These are phyloP conservation scores for Icerya purchasi DNA, from an alignment of 2,888 invertebrate genomes.

Conservation along the genomic window DNA sequence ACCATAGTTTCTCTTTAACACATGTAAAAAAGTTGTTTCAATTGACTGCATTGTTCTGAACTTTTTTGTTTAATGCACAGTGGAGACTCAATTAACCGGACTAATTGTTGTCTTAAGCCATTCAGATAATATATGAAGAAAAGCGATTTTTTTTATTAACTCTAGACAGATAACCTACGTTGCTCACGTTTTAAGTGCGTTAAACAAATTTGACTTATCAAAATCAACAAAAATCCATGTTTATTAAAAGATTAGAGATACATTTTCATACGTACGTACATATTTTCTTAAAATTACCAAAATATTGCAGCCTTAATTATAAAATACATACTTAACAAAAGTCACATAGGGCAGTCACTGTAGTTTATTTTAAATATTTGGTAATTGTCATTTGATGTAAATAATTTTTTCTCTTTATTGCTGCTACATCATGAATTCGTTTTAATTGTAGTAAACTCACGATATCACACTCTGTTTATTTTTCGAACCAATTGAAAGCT, in stretches of 20 bases:
- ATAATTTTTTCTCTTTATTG: neutral
- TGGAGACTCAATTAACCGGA: neutral
- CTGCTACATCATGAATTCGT: neutral
- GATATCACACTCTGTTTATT: neutral
- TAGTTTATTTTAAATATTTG: neutral
- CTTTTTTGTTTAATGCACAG: too few relatives aligned
- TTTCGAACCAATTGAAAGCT: neutral
- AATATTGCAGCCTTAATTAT: neutral
- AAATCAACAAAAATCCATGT: too few relatives aligned
- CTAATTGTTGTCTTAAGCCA: neutral
- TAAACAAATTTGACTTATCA: too few relatives aligned
- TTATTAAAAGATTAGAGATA: too few relatives aligned
- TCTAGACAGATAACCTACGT: neutral
- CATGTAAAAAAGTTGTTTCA: too few relatives aligned
- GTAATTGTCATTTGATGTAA: neutral
- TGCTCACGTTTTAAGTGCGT: too few relatives aligned
- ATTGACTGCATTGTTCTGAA: too few relatives aligned
- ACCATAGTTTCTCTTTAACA: too few relatives aligned
- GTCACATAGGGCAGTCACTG: neutral
- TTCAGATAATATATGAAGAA: neutral
- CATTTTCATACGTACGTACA: neutral
- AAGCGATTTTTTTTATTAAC: neutral
- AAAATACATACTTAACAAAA: neutral
- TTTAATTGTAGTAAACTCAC: neutral
- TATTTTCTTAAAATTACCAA: too few relatives aligned